These are phyloP conservation scores for Myotis brandtii DNA, from an alignment of 2,113 vertebrate species.

Conservation along the genomic window DNA sequence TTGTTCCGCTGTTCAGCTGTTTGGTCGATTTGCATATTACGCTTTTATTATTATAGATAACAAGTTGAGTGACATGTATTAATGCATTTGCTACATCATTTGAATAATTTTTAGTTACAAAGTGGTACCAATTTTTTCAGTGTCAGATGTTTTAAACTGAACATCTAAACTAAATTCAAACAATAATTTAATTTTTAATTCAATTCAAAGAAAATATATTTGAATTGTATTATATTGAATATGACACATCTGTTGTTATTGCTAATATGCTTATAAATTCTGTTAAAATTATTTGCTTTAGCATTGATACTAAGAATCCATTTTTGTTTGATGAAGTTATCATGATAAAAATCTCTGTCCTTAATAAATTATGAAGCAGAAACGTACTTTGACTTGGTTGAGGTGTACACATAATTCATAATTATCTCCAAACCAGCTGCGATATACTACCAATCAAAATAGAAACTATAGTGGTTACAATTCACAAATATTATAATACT, in stretches of 20 bases:
- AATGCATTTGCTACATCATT: neutral
- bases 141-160: neutral
- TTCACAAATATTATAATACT: neutral
- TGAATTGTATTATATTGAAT: neutral
- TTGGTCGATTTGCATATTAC: too few species aligned
- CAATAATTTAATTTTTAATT: neutral
- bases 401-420: neutral
- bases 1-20: too few species aligned
- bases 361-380: neutral
- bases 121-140: neutral
- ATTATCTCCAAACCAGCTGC: neutral
- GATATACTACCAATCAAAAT: neutral
- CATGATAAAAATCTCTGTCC: neutral
- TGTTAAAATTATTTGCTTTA: neutral
- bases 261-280: neutral
- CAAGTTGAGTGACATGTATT: neutral
- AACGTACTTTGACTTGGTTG: neutral
- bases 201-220: neutral
- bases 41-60: neutral
- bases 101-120: neutral
- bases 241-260: neutral
- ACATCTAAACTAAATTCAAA: neutral
- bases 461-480: neutral
- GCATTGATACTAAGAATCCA: neutral
- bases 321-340: neutral